phyloP scores from a whole-genome alignment of 2,113 vertebrate species.

The Nyctereutes procyonoides region DNA sequence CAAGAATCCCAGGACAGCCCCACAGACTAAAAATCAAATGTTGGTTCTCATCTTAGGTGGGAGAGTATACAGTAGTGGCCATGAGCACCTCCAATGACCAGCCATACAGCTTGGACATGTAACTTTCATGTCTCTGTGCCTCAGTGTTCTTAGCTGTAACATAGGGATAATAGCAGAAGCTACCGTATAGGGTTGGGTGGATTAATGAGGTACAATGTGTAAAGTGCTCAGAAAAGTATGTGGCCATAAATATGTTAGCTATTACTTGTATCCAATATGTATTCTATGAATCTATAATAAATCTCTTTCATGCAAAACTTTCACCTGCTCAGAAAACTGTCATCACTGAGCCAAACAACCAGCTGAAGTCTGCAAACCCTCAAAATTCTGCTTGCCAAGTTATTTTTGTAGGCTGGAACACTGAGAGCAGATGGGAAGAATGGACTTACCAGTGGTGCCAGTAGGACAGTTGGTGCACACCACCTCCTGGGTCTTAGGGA shows the following conservation, averaged over 20 bases:
- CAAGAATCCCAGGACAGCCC: not conserved
- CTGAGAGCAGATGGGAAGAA: fast-evolving
- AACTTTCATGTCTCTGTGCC: not conserved
- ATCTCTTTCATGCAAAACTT: not conserved
- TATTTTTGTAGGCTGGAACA: too few species aligned
- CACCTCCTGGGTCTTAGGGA: slow-evolving; percentile 94
- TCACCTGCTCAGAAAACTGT: not conserved
- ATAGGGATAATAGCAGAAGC: not conserved
- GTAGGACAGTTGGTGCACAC: slow-evolving; percentile 97
- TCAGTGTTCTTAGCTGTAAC: not conserved
- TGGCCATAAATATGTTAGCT: not conserved
- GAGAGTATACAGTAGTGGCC: fast-evolving
- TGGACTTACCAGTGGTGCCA: slow-evolving; percentile 93
- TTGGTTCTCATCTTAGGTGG: not conserved
- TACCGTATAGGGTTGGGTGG: not conserved
- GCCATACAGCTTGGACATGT: not conserved
- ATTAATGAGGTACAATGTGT: not conserved
- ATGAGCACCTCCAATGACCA: not conserved
- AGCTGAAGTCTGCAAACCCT: not conserved
- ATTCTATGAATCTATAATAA: not conserved
- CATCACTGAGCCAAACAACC: not conserved
- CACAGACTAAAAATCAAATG: not conserved
- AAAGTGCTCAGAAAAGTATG: not conserved
- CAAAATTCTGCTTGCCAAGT: fast-evolving
- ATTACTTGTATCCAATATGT: not conserved